phyloP scores from a whole-genome alignment of 1,140 invertebrate genomes.

The Brachionus paranguensis region DNA sequence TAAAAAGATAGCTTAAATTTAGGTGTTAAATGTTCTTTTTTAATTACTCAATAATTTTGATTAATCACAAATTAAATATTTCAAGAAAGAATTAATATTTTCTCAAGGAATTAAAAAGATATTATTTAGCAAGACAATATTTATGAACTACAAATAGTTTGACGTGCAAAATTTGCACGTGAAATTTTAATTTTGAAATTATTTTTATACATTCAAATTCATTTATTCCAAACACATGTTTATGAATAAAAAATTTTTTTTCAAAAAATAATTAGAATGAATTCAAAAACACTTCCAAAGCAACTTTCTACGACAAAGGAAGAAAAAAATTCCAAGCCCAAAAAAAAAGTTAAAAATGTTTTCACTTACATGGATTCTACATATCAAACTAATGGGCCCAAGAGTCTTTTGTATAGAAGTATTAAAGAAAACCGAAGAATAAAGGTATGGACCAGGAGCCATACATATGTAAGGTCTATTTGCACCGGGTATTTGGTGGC shows the following conservation, averaged over 20 bases:
- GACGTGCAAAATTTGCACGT: background rate
- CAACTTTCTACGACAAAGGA: background rate
- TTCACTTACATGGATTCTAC: constrained; percentile 35
- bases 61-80: background rate
- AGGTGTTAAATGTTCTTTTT: background rate
- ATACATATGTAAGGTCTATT: constrained; percentile 65
- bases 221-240: background rate
- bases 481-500: constrained; percentile 73
- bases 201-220: background rate
- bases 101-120: background rate
- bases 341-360: constrained; percentile 37
- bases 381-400: constrained; percentile 45
- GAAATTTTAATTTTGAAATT: background rate
- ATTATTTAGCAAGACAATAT: background rate
- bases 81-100: background rate
- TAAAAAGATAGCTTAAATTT: background rate
- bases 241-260: background rate
- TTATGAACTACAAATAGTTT: background rate
- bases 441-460: constrained; percentile 56
- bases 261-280: background rate
- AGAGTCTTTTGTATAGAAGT: constrained; percentile 47
- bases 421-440: constrained; percentile 48
- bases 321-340: background rate
- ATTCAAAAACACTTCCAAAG: background rate
- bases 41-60: background rate